A percentile compares a stretch with the other conserved stretches of the same genome.
These are phyloP conservation scores for Platygyra sinensis DNA, from an alignment of 64 coral and sea anemone genomes.

Conservation along the genomic window DNA sequence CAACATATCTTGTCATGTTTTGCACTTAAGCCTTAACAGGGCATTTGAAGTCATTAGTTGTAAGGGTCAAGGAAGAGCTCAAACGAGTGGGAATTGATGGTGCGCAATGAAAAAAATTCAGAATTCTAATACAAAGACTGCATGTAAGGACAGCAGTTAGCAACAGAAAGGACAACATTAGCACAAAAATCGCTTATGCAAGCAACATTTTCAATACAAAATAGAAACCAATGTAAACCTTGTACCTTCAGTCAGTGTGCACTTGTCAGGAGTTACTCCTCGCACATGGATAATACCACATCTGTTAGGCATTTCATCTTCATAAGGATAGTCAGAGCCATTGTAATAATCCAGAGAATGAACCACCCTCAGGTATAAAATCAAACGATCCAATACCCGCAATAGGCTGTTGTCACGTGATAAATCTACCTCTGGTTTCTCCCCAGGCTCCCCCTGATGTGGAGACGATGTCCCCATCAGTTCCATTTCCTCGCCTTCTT, in stretches of 20 bases:
- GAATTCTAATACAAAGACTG: too few relatives aligned
- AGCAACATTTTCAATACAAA: background rate
- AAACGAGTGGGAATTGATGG: too few relatives aligned
- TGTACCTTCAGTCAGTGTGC: slow-evolving; percentile 86
- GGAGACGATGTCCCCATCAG: slow-evolving; percentile 75
- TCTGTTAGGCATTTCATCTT: slow-evolving; percentile 99
- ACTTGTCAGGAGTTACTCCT: slow-evolving; percentile 81
- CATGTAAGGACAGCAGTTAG: too few relatives aligned
- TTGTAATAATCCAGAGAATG: slow-evolving; percentile 99
- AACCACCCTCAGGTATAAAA: slow-evolving; percentile 89
- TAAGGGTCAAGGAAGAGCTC: too few relatives aligned
- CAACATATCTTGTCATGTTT: too few relatives aligned
- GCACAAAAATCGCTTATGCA: too few relatives aligned
- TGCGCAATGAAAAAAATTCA: too few relatives aligned
- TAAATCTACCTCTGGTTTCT: slow-evolving; percentile 74
- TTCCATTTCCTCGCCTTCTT: slow-evolving; percentile 95
- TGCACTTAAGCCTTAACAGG: too few relatives aligned
- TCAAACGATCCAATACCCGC: slow-evolving; percentile 79
- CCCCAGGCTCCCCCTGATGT: slow-evolving; percentile 43
- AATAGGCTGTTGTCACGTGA: slow-evolving; percentile 70
- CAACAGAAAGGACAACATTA: too few relatives aligned
- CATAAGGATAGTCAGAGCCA: slow-evolving; percentile 88
- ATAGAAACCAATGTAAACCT: background rate
- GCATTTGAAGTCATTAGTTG: too few relatives aligned
- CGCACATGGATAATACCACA: slow-evolving; percentile 97